Evolutionary conservation across 2,113 vertebrate genomes (phyloP).

Genomic region (Nycticryphes semicollaris): DNA sequence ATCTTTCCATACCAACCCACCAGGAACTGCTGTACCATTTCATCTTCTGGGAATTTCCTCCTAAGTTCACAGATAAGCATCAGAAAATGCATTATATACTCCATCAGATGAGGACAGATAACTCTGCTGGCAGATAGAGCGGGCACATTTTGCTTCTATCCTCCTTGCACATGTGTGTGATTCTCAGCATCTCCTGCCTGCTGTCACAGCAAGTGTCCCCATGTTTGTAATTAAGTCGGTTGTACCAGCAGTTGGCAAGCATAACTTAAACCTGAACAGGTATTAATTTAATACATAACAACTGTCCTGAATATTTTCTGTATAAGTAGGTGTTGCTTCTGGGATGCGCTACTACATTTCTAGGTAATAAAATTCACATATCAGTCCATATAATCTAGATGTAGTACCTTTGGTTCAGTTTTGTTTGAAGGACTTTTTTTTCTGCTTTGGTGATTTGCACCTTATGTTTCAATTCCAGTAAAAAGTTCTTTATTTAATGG

Average conservation of each 20-base stretch:
- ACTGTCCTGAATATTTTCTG: neutral
- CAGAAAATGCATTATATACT: neutral
- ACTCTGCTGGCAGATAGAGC: neutral
- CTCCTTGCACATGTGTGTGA: accelerated
- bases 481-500: neutral
- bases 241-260: neutral
- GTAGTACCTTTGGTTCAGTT: neutral
- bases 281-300: neutral
- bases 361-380: neutral
- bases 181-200: neutral
- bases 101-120: neutral
- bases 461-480: neutral
- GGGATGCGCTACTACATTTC: neutral
- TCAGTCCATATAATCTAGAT: neutral
- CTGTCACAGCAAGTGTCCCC: neutral
- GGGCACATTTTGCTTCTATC: neutral
- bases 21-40: neutral
- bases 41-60: neutral
- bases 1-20: neutral
- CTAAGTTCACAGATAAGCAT: neutral
- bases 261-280: neutral
- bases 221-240: neutral
- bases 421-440: neutral
- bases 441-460: neutral
- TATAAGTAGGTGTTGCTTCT: neutral